Base-by-base conservation (phyloP, 2,888 invertebrate genomes). In the Salpingus planirostris region DNA sequence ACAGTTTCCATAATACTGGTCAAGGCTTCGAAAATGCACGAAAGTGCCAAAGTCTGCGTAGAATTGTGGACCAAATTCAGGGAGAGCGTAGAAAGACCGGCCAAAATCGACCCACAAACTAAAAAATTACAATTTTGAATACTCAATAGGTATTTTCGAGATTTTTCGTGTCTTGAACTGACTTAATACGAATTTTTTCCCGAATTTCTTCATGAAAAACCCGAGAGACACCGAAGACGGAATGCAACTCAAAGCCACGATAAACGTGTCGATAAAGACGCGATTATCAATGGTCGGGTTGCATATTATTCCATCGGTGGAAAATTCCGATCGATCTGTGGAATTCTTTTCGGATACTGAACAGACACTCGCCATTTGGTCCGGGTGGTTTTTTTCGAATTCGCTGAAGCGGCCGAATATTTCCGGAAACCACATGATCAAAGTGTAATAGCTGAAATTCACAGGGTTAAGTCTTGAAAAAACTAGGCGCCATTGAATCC, bases 341-440 rank as follows among this genome's bases (percentile, higher is more conserved):
- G n/a, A n/a, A n/a, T n/a, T n/a, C 3, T 67, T 61, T 6, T 38
- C 58, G 0, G 73, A 69, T n/a, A 74, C 73, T 46, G 69, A 68
- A 43, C 74, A 74, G 12, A 74, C 71, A 1, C 73, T 69, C 0
- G 71, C 70, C 1, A 69, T 61, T 7, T 57, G 59, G 8, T 64
- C 64, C 0, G 60, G 59, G 52, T 68, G 64, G 24, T 64, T 44
- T 3, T 58, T 54, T 8, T 68, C 60, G 54, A 66, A 74, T 59
- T 70, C 67, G 30, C 71, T 70, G 62, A 73, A 74, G 40, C 78
- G 56, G 60, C 74, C 73, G 55, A 80, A 80, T 36, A 80, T 65
- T 50, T 79, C 78, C 24, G 79, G 79, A 58, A 80, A 78, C 80
- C 80, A 80, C 73, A 80, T 72, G 65, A 74, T 71, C 41, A 74